Conservation (phyloP, 1,140 invertebrate species). For the Euura saliciscinereae region DNA sequence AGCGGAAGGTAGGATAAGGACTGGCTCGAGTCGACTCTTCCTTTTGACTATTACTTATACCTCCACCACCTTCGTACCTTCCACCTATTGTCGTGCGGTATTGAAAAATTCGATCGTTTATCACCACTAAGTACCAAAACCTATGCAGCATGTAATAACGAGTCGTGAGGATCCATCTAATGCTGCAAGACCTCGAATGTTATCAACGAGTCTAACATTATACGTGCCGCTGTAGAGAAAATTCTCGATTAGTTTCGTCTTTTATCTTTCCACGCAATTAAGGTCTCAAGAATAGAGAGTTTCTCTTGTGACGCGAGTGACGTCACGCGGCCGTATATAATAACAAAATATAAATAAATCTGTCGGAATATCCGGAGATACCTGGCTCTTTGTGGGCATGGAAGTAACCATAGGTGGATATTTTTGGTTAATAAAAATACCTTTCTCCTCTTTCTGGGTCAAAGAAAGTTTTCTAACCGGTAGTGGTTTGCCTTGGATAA, state of each 20-base stretch:
- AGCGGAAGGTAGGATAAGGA: neutral
- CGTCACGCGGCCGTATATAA: neutral
- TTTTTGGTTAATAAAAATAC: constrained; percentile 19
- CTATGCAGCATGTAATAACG: no score
- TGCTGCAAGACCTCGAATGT: no score
- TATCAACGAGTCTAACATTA: no score
- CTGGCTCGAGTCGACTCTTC: neutral
- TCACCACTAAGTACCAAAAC: no score
- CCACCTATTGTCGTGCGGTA: no score
- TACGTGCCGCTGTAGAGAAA: no score
- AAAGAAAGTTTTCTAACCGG: constrained; percentile 52
- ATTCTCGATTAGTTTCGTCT: no score
- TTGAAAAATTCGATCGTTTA: no score
- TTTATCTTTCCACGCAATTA: no score
- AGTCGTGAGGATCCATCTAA: no score
- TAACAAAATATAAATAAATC: constrained; percentile 1
- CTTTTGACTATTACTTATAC: neutral
- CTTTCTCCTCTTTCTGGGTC: constrained; percentile 58
- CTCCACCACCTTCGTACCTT: no score
- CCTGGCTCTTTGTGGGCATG: neutral
- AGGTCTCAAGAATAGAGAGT: no score
- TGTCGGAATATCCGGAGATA: neutral
- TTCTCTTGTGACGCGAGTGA: neutral
- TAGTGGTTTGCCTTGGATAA: constrained; percentile 57
- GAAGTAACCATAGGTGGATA: neutral